phyloP scores from a whole-genome alignment of 2,113 vertebrate genomes.

The Prietella phreatophila region DNA sequence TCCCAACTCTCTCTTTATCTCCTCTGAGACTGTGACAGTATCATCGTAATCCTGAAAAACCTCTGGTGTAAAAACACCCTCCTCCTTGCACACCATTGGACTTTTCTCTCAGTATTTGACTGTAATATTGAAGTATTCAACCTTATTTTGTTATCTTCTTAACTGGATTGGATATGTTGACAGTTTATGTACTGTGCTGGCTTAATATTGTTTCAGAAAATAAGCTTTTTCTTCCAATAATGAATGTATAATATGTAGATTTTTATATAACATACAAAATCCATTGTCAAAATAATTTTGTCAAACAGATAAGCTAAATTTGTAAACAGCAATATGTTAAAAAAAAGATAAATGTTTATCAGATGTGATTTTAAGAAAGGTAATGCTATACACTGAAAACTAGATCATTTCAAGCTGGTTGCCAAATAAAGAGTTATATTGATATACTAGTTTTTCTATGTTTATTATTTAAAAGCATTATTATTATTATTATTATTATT shows the following conservation, averaged over 20 bases:
- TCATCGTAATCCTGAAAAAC: constrained; percentile 64
- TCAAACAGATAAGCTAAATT: constrained; percentile 82
- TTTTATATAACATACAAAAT: constrained; percentile 74
- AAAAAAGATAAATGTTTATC: constrained; percentile 69
- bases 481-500: neutral
- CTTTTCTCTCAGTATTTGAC: constrained; percentile 63
- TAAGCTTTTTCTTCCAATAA: constrained; percentile 73
- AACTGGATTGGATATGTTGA: constrained; percentile 64
- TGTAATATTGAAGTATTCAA: constrained; percentile 60
- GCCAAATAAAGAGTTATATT: constrained; percentile 73
- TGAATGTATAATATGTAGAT: constrained; percentile 79
- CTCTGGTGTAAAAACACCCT: constrained; percentile 54
- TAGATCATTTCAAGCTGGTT: constrained; percentile 79
- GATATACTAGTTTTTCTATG: constrained; percentile 45
- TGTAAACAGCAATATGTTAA: constrained; percentile 78
- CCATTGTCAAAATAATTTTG: constrained; percentile 78
- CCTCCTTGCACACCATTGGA: constrained; percentile 61
- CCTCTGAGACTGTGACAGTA: constrained; percentile 61
- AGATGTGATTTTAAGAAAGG: constrained; percentile 73
- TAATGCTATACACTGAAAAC: constrained; percentile 76
- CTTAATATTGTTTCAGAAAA: constrained; percentile 68
- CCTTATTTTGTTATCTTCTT: constrained; percentile 64
- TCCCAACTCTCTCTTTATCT: constrained; percentile 63
- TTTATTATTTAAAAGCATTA: neutral
- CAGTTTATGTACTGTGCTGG: constrained; percentile 70